phyloP scores from a whole-genome alignment of 2,113 vertebrate species.

The Sminthopsis crassicaudata region DNA sequence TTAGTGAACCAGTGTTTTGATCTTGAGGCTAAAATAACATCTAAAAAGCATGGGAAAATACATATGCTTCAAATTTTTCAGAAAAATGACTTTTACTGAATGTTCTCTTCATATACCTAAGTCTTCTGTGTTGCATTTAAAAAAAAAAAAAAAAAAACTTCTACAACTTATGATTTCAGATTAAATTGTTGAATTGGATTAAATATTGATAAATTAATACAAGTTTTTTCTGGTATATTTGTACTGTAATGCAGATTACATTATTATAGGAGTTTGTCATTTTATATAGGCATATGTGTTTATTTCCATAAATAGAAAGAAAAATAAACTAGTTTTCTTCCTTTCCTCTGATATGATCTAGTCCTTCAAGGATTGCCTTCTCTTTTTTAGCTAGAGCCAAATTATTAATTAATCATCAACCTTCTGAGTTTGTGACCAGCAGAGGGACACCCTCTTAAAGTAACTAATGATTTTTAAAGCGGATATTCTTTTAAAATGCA shows the following conservation, averaged over 20 bases:
- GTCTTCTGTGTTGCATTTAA: background rate
- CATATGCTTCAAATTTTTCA: background rate
- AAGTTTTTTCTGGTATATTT: too few species aligned
- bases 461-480: constrained; percentile 22
- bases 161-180: background rate
- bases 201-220: too few species aligned
- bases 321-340: background rate
- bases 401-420: constrained; percentile 13
- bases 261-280: too few species aligned
- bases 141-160: background rate
- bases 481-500: background rate
- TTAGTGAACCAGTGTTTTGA: background rate
- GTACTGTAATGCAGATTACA: too few species aligned
- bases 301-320: too few species aligned
- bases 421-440: constrained; percentile 44
- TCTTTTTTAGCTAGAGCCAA: constrained; percentile 28
- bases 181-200: background rate
- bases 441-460: constrained; percentile 15
- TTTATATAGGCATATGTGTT: too few species aligned
- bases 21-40: background rate
- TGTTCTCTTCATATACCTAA: background rate
- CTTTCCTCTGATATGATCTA: background rate
- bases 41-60: background rate
- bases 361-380: constrained; percentile 1
- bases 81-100: background rate